Percentiles rank a stretch among this genome's conserved stretches.
Evolutionary conservation across 1,140 invertebrate species (phyloP).

Genomic region (Gonatopus flavifemur): DNA sequence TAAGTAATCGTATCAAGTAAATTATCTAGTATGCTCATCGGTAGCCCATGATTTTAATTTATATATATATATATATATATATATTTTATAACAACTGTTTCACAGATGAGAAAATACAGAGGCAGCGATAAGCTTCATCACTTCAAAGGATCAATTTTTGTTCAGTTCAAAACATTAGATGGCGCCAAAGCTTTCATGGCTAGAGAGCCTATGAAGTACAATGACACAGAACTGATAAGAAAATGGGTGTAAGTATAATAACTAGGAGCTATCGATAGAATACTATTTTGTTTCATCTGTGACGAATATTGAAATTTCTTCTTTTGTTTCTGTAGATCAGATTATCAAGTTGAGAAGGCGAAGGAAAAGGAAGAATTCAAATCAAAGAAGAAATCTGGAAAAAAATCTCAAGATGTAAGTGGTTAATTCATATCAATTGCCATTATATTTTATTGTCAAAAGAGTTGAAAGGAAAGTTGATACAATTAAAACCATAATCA

Average conservation of each 20-base stretch:
- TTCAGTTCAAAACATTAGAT: conserved; percentile 77
- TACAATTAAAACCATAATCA: conserved; percentile 2
- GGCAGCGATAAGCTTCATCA: conserved; percentile 67
- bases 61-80: background rate
- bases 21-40: background rate
- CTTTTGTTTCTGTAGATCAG: conserved; percentile 48
- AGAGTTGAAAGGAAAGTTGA: conserved; percentile 24
- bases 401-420: conserved; percentile 39
- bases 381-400: conserved; percentile 59
- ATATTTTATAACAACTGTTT: conserved; percentile 22
- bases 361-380: conserved; percentile 66
- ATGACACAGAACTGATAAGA: conserved; percentile 69
- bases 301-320: conserved; percentile 1
- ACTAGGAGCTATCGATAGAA: background rate
- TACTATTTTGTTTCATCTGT: background rate
- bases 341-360: conserved; percentile 73
- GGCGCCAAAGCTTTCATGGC: conserved; percentile 70
- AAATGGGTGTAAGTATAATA: conserved; percentile 69
- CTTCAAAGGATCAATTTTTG: conserved; percentile 91
- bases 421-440: conserved; percentile 2
- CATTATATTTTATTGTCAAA: conserved; percentile 25
- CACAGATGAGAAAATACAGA: conserved; percentile 69
- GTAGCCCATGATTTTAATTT: background rate
- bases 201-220: conserved; percentile 69
- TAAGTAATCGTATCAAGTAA: conserved; percentile 45